phyloP scores from a whole-genome alignment of 1,140 invertebrate genomes.

The Eciton burchellii region DNA sequence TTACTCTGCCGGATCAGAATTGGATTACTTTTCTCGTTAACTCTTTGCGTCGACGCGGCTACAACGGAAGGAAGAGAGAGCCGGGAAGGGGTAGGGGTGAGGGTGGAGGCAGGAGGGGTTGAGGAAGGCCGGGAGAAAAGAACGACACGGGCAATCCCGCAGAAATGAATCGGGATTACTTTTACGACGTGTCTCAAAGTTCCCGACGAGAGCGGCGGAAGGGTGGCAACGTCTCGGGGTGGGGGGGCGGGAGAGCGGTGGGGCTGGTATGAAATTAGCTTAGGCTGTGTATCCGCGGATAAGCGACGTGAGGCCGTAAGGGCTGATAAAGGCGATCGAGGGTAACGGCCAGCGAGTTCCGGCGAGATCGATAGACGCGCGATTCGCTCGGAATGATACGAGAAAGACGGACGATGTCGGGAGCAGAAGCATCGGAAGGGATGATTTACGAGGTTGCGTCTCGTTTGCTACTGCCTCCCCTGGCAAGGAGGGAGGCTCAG shows the following conservation, averaged over 20 bases:
- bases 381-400: slow-evolving; percentile 12
- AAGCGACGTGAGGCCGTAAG: slow-evolving; percentile 58
- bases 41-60: slow-evolving; percentile 24
- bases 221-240: no score
- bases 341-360: slow-evolving; percentile 21
- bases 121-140: slow-evolving; percentile 31
- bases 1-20: slow-evolving; percentile 48
- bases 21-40: slow-evolving; percentile 72
- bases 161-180: slow-evolving; percentile 75
- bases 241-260: slow-evolving; percentile 4
- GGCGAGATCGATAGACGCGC: slow-evolving; percentile 36
- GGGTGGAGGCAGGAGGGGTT: no score
- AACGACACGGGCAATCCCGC: slow-evolving; percentile 62
- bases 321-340: slow-evolving; percentile 52
- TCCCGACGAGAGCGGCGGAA: slow-evolving; percentile 54
- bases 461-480: no score
- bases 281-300: slow-evolving; percentile 69
- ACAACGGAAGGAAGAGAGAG: neutral
- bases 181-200: slow-evolving; percentile 74
- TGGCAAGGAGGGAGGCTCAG: no score
- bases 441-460: slow-evolving; percentile 23
- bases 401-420: slow-evolving; percentile 21
- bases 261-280: slow-evolving; percentile 69
- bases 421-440: neutral
- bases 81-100: neutral